Conservation (phyloP, 2,888 invertebrate species). For the Nephrotoma flavescens region DNA sequence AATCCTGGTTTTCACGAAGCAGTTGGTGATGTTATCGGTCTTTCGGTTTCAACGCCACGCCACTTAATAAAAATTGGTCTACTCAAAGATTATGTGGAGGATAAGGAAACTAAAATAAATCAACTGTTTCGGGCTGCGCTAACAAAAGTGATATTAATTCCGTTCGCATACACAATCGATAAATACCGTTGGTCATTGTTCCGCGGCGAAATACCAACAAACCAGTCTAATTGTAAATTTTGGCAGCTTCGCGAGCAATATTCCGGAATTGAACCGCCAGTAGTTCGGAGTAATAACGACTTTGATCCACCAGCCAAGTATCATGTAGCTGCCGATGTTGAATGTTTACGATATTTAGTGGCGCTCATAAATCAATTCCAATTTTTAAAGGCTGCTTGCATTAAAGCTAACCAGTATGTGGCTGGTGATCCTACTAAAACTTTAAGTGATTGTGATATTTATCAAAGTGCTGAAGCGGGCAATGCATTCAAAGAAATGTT, state of each 20-base stretch:
- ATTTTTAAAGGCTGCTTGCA: conserved; percentile 55
- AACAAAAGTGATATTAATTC: conserved; percentile 48
- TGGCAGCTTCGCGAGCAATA: conserved; percentile 45
- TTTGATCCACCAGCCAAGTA: conserved; percentile 67
- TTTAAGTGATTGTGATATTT: conserved; percentile 75
- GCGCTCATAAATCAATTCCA: conserved; percentile 69
- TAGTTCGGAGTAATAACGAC: conserved; percentile 44
- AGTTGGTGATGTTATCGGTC: conserved; percentile 53
- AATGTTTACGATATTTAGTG: conserved; percentile 59
- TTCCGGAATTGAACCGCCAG: conserved; percentile 51
- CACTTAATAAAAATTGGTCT: conserved; percentile 55
- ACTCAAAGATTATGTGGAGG: conserved; percentile 40
- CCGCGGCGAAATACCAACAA: conserved; percentile 39
- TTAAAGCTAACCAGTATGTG: conserved; percentile 61
- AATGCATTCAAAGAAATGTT: conserved; percentile 51
- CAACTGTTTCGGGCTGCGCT: conserved; percentile 45
- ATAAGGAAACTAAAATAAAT: conserved; percentile 46
- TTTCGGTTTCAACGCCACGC: conserved; percentile 52
- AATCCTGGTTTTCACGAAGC: conserved; percentile 53
- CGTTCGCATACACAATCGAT: conserved; percentile 54
- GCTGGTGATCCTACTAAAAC: conserved; percentile 46
- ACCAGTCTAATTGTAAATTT: conserved; percentile 49
- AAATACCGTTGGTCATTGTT: conserved; percentile 55
- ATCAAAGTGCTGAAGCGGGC: conserved; percentile 65
- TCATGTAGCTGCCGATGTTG: conserved; percentile 54